Percentiles rank a stretch among this genome's conserved stretches.
Evolutionary conservation across 2,888 invertebrate species (phyloP).

Genomic region (Thalpophila matura): DNA sequence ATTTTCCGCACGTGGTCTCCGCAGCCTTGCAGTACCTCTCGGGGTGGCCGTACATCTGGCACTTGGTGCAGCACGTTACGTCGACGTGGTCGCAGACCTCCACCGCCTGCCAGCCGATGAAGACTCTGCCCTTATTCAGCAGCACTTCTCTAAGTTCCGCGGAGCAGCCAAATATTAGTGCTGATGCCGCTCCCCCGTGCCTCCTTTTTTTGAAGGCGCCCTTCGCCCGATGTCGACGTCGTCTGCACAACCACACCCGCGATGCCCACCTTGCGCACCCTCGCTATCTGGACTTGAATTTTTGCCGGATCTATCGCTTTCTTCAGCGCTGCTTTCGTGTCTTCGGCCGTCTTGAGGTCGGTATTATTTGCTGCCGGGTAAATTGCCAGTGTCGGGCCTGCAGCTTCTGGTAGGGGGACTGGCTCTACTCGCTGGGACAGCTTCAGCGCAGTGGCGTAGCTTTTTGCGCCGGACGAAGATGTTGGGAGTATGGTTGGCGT

Average conservation of each 20-base stretch:
- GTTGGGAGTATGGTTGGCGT: too few relatives aligned
- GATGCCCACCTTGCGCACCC: neutral
- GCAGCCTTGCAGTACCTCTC: constrained; percentile 57
- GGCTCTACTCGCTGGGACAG: neutral
- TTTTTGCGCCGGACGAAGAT: rapidly evolving
- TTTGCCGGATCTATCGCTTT: neutral
- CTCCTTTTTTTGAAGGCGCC: constrained; percentile 15
- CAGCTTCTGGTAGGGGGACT: rapidly evolving
- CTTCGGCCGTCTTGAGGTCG: neutral
- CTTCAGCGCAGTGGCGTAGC: neutral
- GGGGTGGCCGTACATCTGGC: constrained; percentile 68
- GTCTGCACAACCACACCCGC: neutral
- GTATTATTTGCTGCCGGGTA: neutral
- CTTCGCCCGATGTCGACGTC: rapidly evolving
- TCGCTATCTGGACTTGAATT: neutral
- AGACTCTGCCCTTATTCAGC: neutral
- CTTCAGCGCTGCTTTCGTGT: constrained; percentile 2
- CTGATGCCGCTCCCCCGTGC: rapidly evolving
- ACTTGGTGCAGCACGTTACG: constrained; percentile 59
- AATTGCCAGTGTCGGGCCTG: neutral
- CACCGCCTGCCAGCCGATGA: constrained; percentile 50
- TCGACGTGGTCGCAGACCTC: constrained; percentile 25
- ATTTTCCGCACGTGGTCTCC: constrained; percentile 46
- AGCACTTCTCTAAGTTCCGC: neutral
- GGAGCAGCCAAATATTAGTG: neutral